These are phyloP conservation scores for Spea multiplicata DNA, from an alignment of 2,113 vertebrate species.

Conservation along the genomic window DNA sequence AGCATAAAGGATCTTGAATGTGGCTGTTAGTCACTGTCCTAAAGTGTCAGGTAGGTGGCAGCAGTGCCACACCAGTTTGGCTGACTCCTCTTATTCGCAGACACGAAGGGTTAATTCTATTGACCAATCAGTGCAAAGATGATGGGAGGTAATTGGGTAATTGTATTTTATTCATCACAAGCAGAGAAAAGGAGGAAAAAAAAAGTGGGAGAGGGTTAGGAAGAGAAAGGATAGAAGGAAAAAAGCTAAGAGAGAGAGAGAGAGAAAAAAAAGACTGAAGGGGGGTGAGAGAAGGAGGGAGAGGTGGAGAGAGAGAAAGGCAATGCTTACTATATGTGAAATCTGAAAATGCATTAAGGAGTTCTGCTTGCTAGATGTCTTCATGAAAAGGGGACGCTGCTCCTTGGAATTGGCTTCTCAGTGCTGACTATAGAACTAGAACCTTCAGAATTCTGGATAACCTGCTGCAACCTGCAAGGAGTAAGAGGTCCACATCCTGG, in stretches of 20 bases:
- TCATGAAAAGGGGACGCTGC: conserved; percentile 4
- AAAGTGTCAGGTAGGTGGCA: conserved; percentile 82
- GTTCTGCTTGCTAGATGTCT: conserved; percentile 19
- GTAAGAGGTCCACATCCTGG: background rate
- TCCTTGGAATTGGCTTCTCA: conserved; percentile 35
- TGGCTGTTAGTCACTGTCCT: conserved; percentile 18
- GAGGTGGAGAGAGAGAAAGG: conserved; percentile 40
- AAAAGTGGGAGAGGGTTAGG: conserved; percentile 18
- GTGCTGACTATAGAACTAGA: conserved; percentile 1
- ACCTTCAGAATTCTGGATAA: conserved; percentile 8
- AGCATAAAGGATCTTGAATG: background rate
- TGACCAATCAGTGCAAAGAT: conserved; percentile 79
- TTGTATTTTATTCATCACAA: conserved; percentile 77
- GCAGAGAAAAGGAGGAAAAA: conserved; percentile 56
- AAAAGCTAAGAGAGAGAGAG: conserved; percentile 41
- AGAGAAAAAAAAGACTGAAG: conserved; percentile 56
- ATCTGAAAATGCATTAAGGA: conserved; percentile 43
- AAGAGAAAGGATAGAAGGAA: background rate
- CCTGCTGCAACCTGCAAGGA: conserved; percentile 7
- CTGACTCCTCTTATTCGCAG: conserved; percentile 49
- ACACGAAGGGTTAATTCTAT: conserved; percentile 77
- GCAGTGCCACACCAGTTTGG: conserved; percentile 68
- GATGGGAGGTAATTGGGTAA: conserved; percentile 82
- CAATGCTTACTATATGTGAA: conserved; percentile 28
- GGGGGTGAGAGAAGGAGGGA: conserved; percentile 54